Evolutionary conservation across 2,888 invertebrate genomes (phyloP), one percentile per base, ranked within the genome.

Genomic region (Mesorhabditis sp.): DNA sequence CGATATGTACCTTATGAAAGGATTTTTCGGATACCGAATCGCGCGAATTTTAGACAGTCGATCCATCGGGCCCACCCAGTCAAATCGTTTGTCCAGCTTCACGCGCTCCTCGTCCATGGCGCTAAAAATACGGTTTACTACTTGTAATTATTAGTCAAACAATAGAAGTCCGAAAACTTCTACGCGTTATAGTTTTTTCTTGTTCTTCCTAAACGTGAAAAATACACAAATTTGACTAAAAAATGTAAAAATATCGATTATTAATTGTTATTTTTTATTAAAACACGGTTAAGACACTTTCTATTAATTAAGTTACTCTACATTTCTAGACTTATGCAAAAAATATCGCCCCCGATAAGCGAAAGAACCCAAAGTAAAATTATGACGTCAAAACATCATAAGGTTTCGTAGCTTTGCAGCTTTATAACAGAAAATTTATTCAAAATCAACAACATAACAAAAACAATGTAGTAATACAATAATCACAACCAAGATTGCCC

Each of bases 51-150:
- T 82, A 42, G 82, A 82, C 4, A 76, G 43, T 42, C 66, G 70
- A 72, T 83, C 80, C 43, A 82, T 78, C n/a, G 83, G 83, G 13
- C 83, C 83, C 62, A 83, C 83, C 83, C 83, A 83, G 69, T 83
- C 83, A 70, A 76, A 83, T 44, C 83, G 71, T 10, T 77, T 67
- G 67, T 83, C 83, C 71, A 83, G 74, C 45, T 74, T 67, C n/a
- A 76, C 71, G 50, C 76, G 69, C 50, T 74, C 74, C 45, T 67
- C 71, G 69, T 71, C 68, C 62, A 58, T 42, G n/a, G 28, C 7
- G 10, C 10, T 13, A 15, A n/a, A 63, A 15, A n/a, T 63, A 1
- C 64, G 15, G 15, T 15, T 63, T 63, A 7, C 41, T 7, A 63
- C 10, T 15, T 7, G 28, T 13, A 63, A n/a, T 10, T n/a, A 58